These are phyloP conservation scores for Myrmecobius fasciatus DNA, from an alignment of 2,113 vertebrate species.

Conservation along the genomic window DNA sequence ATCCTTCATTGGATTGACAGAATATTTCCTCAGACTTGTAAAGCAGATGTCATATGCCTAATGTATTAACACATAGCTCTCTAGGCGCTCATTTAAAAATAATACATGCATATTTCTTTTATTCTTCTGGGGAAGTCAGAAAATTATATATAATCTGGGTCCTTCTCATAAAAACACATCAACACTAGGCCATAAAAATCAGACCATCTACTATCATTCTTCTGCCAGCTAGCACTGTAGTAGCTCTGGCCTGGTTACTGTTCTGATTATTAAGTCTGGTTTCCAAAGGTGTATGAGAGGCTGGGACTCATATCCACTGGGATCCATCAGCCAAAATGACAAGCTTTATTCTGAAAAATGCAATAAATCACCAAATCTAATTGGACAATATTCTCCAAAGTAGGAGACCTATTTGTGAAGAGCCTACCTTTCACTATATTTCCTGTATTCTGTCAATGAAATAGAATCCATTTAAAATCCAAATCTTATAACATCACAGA, in stretches of 20 bases:
- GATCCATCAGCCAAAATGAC: constrained; percentile 12
- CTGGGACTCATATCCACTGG: background rate
- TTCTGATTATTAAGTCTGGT: background rate
- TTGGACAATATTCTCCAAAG: constrained; percentile 28
- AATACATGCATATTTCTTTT: background rate
- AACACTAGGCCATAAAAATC: background rate
- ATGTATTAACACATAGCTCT: background rate
- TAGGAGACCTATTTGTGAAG: constrained; percentile 20
- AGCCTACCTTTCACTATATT: background rate
- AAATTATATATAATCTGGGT: background rate
- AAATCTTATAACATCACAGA: background rate
- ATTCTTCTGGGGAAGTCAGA: background rate
- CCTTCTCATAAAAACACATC: constrained; percentile 10
- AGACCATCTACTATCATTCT: background rate
- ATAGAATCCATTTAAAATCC: background rate
- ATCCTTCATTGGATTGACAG: background rate
- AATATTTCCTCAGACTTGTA: background rate
- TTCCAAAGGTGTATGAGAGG: background rate
- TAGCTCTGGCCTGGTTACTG: constrained; percentile 12
- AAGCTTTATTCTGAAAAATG: background rate
- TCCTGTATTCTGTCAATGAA: background rate
- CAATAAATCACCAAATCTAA: constrained; percentile 9
- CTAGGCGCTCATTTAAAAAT: background rate
- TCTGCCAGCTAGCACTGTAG: background rate
- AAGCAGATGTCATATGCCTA: background rate